Base-by-base conservation (phyloP, 2,113 vertebrate genomes). In the Buteo buteo region DNA sequence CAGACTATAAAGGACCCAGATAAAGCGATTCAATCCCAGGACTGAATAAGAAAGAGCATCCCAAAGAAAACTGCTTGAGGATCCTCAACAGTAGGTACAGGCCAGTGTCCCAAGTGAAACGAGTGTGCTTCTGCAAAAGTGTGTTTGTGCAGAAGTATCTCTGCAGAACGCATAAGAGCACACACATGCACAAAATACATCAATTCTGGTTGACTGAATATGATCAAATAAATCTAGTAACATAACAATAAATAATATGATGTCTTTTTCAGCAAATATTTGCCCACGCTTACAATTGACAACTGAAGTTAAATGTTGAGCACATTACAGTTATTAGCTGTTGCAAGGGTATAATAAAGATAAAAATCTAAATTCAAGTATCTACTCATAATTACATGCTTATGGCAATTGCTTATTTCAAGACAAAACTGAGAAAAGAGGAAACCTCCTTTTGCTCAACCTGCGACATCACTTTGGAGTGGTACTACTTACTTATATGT, bases 401-500 rank as follows among this genome's bases (percentile, higher is more conserved):
- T 88, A 26, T 4, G 16, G 40, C 47, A 73, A 66, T 32, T 42
- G n/a, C 16, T 78, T 44, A 55, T 80, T 82, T 59, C 34, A 62
- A 69, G 42, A 36, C 3, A 67, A 55, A 86, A 45, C 11, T 29
- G n/a, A 59, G 36, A 36, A 40, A 61, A 78, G 25, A 34, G 13
- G 32, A 55, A 81, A 78, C 2, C 13, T 71, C 34, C 40, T 66
- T 78, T 42, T 55, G 26, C n/a, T 80, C 81, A 45, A 10, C 26
- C n/a, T 47, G 52, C 11, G 57, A 9, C 22, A 28, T 42, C 19
- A 3, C 52, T 62, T 5, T 22, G 29, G 62, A 76, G 45, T 1
- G 16, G 45, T 10, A 38, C n/a, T 88, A 93, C 98, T 98, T 98
- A 98, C 98, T 95, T 98, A 97, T 99, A 99, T 4, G 99, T 99